Percentiles rank a stretch among this genome's conserved stretches.
phyloP scores from a whole-genome alignment of 2,888 invertebrate species.

The Pyrrhia umbra region DNA sequence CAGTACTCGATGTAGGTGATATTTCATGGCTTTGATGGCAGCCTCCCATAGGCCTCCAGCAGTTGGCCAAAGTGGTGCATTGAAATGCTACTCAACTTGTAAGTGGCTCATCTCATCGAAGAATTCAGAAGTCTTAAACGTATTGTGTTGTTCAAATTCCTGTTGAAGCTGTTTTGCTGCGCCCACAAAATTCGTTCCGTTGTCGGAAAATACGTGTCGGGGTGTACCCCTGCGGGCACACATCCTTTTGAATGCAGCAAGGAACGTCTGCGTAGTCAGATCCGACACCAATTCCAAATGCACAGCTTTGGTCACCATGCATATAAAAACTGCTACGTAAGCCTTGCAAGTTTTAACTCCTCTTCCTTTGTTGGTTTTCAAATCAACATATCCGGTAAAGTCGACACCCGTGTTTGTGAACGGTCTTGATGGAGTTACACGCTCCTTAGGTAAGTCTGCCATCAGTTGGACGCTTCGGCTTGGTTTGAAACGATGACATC shows the following conservation, averaged over 20 bases:
- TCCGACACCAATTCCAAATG: slow-evolving; percentile 35
- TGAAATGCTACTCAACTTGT: slow-evolving; percentile 5
- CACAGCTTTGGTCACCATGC: slow-evolving; percentile 30
- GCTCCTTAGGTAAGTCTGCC: slow-evolving; percentile 14
- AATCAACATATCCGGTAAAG: slow-evolving; percentile 25
- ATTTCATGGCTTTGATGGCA: slow-evolving; percentile 10
- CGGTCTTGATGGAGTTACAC: slow-evolving; percentile 9
- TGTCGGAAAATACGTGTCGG: background rate
- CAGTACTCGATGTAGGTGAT: slow-evolving; percentile 12
- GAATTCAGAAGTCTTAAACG: slow-evolving; percentile 1
- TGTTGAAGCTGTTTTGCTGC: slow-evolving; percentile 1
- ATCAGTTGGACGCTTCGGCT: slow-evolving; percentile 11
- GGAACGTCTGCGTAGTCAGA: background rate
- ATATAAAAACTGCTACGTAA: slow-evolving; percentile 18
- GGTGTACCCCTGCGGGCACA: slow-evolving; percentile 6
- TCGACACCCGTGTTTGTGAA: slow-evolving; percentile 22
- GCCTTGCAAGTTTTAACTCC: slow-evolving; percentile 20
- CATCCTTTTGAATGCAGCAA: slow-evolving; percentile 2
- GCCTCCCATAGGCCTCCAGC: slow-evolving; percentile 15
- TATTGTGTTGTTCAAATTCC: slow-evolving; percentile 1
- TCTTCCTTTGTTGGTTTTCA: slow-evolving; percentile 31
- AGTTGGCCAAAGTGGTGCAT: slow-evolving; percentile 2
- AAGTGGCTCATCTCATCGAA: background rate
- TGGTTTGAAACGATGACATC: slow-evolving; percentile 18
- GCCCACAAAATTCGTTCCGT: slow-evolving; percentile 5